Conservation (phyloP, 2,797 vertebrate genomes). For the Cyprinella venusta region DNA sequence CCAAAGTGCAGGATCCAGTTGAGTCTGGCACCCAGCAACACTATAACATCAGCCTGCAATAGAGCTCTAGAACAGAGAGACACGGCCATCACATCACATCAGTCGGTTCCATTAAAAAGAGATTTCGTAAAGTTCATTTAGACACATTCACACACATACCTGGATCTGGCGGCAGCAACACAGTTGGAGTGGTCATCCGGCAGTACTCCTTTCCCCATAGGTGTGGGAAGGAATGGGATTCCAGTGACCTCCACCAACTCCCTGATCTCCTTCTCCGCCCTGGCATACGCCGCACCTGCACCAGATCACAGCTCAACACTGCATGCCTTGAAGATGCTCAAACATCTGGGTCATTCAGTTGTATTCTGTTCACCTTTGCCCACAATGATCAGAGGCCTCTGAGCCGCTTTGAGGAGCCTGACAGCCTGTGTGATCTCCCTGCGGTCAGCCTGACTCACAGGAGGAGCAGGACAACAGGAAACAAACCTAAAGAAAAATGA, state of each 20-base stretch:
- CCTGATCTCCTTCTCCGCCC: slow-evolving; percentile 82
- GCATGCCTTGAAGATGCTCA: background rate
- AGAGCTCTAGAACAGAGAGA: slow-evolving; percentile 82
- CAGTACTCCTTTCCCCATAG: slow-evolving; percentile 96
- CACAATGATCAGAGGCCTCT: slow-evolving; percentile 87
- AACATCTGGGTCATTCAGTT: background rate
- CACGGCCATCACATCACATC: background rate
- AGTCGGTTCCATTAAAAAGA: too few relatives aligned
- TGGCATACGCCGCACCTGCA: slow-evolving; percentile 89
- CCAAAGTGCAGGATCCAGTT: slow-evolving; percentile 99
- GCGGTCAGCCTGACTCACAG: slow-evolving; percentile 80
- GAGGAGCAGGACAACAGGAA: slow-evolving; percentile 84
- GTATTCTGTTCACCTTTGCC: slow-evolving; percentile 87
- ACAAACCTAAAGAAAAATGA: slow-evolving; percentile 67
- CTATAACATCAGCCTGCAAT: slow-evolving; percentile 88
- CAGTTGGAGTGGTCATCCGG: slow-evolving; percentile 91
- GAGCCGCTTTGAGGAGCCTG: slow-evolving; percentile 77
- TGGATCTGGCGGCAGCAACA: slow-evolving; percentile 92
- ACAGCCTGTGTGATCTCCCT: slow-evolving; percentile 75
- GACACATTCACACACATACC: slow-evolving; percentile 67
- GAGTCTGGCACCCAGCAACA: slow-evolving; percentile 92
- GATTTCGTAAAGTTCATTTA: background rate
- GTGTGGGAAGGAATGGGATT: slow-evolving; percentile 93
- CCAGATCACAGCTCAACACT: background rate
- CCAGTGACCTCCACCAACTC: slow-evolving; percentile 84